phyloP scores from a whole-genome alignment of 2,797 vertebrate species.

The Alca torda region DNA sequence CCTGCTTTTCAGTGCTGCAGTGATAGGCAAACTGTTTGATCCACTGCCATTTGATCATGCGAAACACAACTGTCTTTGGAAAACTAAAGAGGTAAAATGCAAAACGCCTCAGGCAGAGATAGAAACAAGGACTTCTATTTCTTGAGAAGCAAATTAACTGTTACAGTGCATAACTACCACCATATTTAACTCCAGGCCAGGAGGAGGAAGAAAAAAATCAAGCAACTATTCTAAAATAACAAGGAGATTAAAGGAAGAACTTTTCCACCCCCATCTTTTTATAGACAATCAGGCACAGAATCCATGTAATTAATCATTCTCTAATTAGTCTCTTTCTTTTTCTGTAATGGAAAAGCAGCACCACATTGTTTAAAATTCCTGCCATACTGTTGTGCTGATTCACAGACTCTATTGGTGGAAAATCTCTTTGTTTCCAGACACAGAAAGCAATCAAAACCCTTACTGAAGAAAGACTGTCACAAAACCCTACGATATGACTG shows the following conservation, averaged over 20 bases:
- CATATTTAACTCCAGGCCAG: slow-evolving; percentile 43
- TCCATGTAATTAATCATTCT: slow-evolving; percentile 52
- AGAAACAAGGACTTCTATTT: slow-evolving; percentile 33
- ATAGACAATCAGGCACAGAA: slow-evolving; percentile 15
- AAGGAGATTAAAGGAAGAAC: slow-evolving; percentile 49
- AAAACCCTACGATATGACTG: background rate
- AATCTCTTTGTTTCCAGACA: slow-evolving; percentile 23
- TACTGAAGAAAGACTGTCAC: background rate
- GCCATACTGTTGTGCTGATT: slow-evolving; percentile 47
- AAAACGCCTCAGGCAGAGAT: slow-evolving; percentile 32
- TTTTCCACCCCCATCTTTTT: slow-evolving; percentile 9
- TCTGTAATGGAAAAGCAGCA: slow-evolving; percentile 18
- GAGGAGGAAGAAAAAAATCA: background rate
- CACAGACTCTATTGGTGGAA: slow-evolving; percentile 10
- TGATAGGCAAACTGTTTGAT: slow-evolving; percentile 40
- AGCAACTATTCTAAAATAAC: slow-evolving; percentile 27
- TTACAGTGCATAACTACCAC: slow-evolving; percentile 31
- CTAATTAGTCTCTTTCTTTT: slow-evolving; percentile 36
- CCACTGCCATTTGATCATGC: slow-evolving; percentile 39
- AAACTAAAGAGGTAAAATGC: slow-evolving; percentile 52
- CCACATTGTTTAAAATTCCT: slow-evolving; percentile 52
- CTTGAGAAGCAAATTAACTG: slow-evolving; percentile 44
- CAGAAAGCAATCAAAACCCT: slow-evolving; percentile 32
- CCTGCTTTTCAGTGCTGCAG: background rate
- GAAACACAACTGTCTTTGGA: slow-evolving; percentile 31